Conservation (phyloP, 1,140 invertebrate genomes). For the Ladona fulva region DNA sequence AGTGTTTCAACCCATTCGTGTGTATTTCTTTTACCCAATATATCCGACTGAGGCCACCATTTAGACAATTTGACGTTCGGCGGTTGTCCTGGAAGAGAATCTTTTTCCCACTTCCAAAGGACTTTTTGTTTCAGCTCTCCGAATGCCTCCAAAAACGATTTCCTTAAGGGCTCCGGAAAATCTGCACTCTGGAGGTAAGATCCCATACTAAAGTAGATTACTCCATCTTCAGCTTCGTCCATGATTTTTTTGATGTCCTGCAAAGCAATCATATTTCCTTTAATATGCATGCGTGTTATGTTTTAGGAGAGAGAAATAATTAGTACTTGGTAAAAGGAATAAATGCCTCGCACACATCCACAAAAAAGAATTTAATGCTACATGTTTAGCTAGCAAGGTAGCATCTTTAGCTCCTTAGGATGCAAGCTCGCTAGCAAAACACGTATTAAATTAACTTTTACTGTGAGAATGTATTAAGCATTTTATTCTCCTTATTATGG, state of each 20-base stretch:
- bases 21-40: conserved; percentile 37
- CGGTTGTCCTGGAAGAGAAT: conserved; percentile 35
- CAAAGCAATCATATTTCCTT: conserved; percentile 23
- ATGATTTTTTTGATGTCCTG: conserved; percentile 40
- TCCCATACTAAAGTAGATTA: conserved; percentile 40
- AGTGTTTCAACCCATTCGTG: background rate
- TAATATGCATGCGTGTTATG: background rate
- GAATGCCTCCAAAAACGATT: conserved; percentile 43
- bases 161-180: conserved; percentile 29
- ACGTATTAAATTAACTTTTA: too few species aligned
- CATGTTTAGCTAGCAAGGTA: too few species aligned
- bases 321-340: too few species aligned
- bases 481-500: too few species aligned
- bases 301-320: background rate
- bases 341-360: too few species aligned
- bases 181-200: conserved; percentile 33
- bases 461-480: too few species aligned
- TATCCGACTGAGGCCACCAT: conserved; percentile 53
- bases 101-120: conserved; percentile 51
- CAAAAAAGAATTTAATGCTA: too few species aligned
- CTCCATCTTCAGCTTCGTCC: conserved; percentile 30
- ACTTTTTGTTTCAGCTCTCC: conserved; percentile 47
- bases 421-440: too few species aligned
- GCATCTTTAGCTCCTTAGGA: too few species aligned
- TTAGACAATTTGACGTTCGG: conserved; percentile 47